Conservation (phyloP, 2,797 vertebrate species). For the Siniperca undulata region DNA sequence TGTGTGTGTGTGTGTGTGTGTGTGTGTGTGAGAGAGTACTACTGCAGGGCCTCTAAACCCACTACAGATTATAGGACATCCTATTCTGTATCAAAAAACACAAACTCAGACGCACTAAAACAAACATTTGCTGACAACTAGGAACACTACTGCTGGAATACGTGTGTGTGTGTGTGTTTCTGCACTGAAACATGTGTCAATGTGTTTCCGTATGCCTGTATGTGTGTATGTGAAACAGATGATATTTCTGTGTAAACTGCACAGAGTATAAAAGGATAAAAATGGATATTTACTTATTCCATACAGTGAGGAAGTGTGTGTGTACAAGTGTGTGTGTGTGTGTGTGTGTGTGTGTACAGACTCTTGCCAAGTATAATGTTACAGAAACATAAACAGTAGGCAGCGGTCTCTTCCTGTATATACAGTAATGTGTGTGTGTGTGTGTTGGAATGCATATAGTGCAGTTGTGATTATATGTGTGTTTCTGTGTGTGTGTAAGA, state of each 20-base stretch:
- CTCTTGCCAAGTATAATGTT: conserved; percentile 74
- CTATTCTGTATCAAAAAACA: conserved; percentile 70
- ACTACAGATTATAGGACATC: conserved; percentile 69
- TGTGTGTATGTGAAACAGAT: conserved; percentile 48
- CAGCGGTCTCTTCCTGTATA: conserved; percentile 74
- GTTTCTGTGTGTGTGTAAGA: conserved; percentile 27
- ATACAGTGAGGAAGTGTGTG: conserved; percentile 62
- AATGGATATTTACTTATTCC: conserved; percentile 73
- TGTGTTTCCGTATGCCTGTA: neutral
- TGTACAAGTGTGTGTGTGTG: conserved; percentile 46
- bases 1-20: conserved; percentile 22
- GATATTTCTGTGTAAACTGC: conserved; percentile 65
- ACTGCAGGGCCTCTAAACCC: conserved; percentile 59
- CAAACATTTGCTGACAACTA: conserved; percentile 65
- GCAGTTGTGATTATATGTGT: conserved; percentile 34
- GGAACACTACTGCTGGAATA: conserved; percentile 48
- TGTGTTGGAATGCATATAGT: conserved; percentile 41
- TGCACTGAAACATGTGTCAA: neutral
- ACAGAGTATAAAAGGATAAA: conserved; percentile 60
- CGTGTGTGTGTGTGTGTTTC: conserved; percentile 12
- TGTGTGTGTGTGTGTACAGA: conserved; percentile 48
- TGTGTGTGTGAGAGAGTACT: conserved; percentile 13
- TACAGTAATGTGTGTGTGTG: conserved; percentile 54
- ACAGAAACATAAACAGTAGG: conserved; percentile 78
- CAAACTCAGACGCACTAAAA: conserved; percentile 70